These are phyloP conservation scores for Sebastes itinus DNA, from an alignment of 2,797 vertebrate genomes.

Conservation along the genomic window DNA sequence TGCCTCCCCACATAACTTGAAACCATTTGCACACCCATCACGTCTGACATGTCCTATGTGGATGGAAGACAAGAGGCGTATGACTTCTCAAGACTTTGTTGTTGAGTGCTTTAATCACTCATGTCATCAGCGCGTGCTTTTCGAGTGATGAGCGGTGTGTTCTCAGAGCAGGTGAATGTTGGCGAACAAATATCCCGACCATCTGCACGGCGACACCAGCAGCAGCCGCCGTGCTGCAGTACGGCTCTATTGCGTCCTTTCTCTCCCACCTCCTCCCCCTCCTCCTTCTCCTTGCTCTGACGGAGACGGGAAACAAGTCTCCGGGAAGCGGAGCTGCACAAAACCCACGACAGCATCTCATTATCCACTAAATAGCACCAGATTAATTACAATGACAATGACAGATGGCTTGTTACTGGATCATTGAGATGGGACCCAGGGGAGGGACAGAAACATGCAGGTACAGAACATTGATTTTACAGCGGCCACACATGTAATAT, in stretches of 20 bases:
- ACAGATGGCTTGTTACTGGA: conserved; percentile 83
- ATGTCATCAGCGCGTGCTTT: conserved; percentile 35
- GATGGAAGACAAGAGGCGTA: not conserved
- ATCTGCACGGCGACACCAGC: conserved; percentile 18
- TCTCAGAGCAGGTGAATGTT: conserved; percentile 21
- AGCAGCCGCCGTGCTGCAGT: conserved; percentile 14
- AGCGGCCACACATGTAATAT: conserved; percentile 23
- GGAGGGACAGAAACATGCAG: conserved; percentile 60
- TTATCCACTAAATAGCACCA: conserved; percentile 84
- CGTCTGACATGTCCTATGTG: conserved; percentile 11
- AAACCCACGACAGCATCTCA: conserved; percentile 80
- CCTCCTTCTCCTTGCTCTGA: conserved; percentile 29
- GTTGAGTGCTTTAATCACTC: conserved; percentile 37
- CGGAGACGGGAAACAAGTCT: conserved; percentile 61
- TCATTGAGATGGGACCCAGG: conserved; percentile 70
- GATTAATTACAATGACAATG: conserved; percentile 86
- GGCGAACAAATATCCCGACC: conserved; percentile 27
- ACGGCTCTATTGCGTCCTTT: conserved; percentile 23
- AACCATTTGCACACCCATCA: conserved; percentile 22
- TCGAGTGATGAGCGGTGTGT: conserved; percentile 6
- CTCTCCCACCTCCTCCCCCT: not conserved
- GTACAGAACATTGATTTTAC: conserved; percentile 51
- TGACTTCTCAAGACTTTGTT: conserved; percentile 15
- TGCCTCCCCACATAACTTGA: conserved; percentile 6
- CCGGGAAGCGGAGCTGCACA: conserved; percentile 66